Conservation (phyloP, 2,113 vertebrate genomes). For the Pseudolaguvia tuberculata region DNA sequence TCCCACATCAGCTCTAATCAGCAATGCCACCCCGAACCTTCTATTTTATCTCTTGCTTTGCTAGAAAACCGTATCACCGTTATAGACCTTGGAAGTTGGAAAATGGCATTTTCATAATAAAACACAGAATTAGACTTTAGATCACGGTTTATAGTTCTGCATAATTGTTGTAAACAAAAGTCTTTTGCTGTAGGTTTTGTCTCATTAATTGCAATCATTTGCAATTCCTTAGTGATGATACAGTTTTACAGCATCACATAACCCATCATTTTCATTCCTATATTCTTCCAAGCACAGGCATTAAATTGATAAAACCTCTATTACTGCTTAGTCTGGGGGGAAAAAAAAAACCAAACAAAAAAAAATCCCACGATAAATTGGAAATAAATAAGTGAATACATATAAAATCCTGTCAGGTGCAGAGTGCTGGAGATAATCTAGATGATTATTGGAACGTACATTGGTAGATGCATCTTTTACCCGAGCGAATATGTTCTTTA, state of each 20-base stretch:
- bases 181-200: not conserved
- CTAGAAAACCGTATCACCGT: too few species aligned
- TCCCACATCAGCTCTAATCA: conserved; percentile 45
- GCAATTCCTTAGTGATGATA: conserved; percentile 6
- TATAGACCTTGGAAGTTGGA: not conserved
- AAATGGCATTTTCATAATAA: not conserved
- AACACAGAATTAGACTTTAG: not conserved
- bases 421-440: conserved; percentile 40
- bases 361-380: conserved; percentile 22
- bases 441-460: conserved; percentile 54
- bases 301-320: conserved; percentile 15
- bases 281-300: conserved; percentile 20
- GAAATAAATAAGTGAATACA: conserved; percentile 10
- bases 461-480: conserved; percentile 56
- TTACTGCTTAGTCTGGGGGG: conserved; percentile 8
- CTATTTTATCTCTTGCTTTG: not conserved
- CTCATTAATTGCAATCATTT: not conserved
- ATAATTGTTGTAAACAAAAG: not conserved
- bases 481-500: conserved; percentile 39
- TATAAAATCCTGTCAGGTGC: conserved; percentile 30
- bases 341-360: conserved; percentile 32
- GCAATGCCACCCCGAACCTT: conserved; percentile 27
- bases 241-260: conserved; percentile 23
- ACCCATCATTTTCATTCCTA: conserved; percentile 22
- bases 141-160: too few species aligned